Conservation (phyloP, 1,140 invertebrate species). For the Subanguina moxae region DNA sequence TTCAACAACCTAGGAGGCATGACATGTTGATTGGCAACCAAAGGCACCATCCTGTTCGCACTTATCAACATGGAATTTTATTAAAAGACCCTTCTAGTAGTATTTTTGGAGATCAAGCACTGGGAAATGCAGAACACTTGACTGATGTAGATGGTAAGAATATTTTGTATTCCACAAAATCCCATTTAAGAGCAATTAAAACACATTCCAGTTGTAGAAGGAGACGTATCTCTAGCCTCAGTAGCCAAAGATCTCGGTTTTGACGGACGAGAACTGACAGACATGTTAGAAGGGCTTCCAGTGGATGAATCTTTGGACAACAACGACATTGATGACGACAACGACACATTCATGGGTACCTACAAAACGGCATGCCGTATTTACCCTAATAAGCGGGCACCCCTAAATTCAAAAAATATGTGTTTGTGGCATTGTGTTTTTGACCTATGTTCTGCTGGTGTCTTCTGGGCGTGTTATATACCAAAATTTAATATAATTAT, state of each 20-base stretch:
- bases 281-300: conserved; percentile 33
- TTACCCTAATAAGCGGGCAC: too few species aligned
- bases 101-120: neutral
- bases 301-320: conserved; percentile 30
- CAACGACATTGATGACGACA: conserved; percentile 29
- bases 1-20: neutral
- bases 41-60: neutral
- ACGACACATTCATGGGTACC: conserved; percentile 26
- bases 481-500: too few species aligned
- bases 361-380: too few species aligned
- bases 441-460: too few species aligned
- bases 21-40: neutral
- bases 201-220: conserved; percentile 2
- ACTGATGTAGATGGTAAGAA: neutral
- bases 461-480: too few species aligned
- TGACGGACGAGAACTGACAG: conserved; percentile 35
- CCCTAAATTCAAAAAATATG: too few species aligned
- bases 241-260: conserved; percentile 37
- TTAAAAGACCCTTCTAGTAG: neutral
- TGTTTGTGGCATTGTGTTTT: too few species aligned
- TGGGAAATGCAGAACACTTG: neutral
- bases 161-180: neutral
- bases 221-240: conserved; percentile 35
- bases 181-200: neutral
- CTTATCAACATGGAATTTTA: neutral